Evolutionary conservation across 2,888 invertebrate species (phyloP), one percentile per base, ranked within the genome.

Genomic region (Stomorhina lunata): DNA sequence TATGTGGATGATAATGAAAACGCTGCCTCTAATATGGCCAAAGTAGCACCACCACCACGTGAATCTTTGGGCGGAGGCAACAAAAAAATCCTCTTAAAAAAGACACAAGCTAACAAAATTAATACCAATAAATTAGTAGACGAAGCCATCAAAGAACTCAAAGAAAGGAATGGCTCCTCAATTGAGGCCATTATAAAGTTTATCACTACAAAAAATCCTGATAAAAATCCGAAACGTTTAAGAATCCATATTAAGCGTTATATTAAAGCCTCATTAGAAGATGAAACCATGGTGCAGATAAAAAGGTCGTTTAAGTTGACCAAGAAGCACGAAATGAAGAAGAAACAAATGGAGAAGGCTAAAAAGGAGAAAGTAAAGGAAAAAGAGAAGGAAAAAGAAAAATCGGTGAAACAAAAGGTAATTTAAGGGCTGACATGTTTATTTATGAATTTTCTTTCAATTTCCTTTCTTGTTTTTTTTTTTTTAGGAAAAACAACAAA

Each of bases 141-240:
- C 84, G 90, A 89, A 34, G 94, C 94, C 1, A 92, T 93, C 59
- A 90, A 89, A 80, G 88, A 90, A 69, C 87, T 93, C 61, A 92
- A 93, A 85, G 93, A 93, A 86, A 92, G 93, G 29, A 92, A 92
- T 68, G 94, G 94, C 29, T 94, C 93, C 0, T 94, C 94, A 0
- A 86, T 90, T 83, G 92, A 89, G 87, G 92, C 92, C 2, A 87
- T 88, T 6, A 94, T 94, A 88, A 94, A 94, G 86, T 94, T 93
- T 88, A 92, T 95, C 61, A 89, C 92, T 9, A 90, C 92, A 25
- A 93, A 92, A 75, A 94, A 94, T 92, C 48, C 69, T 1, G 93
- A 93, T 79, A 91, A 93, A 5, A 94, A 94, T 86, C 91, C 92
- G 0, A 93, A 93, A 78, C 94, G 93, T 85, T 87, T 93, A 55